Evolutionary conservation across 2,797 vertebrate species (phyloP).

Genomic region (Anguilla marmorata): DNA sequence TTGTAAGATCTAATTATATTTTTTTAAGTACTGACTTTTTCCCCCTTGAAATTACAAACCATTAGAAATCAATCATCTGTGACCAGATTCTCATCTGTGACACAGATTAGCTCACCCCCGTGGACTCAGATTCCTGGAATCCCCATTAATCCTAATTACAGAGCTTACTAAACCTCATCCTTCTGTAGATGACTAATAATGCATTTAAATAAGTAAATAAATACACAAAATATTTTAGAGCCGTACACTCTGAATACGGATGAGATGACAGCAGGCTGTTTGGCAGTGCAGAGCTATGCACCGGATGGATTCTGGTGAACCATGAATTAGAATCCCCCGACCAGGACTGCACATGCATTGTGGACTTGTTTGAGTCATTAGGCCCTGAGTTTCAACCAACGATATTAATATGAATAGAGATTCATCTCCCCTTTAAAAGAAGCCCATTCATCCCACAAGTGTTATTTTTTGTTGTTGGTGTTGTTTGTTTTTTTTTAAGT

Average conservation of each 20-base stretch:
- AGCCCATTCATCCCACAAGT: too few relatives aligned
- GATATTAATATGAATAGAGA: not conserved
- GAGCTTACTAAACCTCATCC: slow-evolving; percentile 16
- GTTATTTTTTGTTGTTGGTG: too few relatives aligned
- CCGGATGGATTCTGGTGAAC: not conserved
- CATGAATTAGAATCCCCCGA: not conserved
- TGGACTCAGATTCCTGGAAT: slow-evolving; percentile 26
- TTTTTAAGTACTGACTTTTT: slow-evolving; percentile 3
- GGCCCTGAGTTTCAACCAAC: not conserved
- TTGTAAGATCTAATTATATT: slow-evolving; percentile 19
- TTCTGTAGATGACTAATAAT: slow-evolving; percentile 16
- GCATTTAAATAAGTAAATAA: slow-evolving; percentile 9
- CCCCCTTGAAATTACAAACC: not conserved
- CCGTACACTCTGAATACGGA: not conserved
- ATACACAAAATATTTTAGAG: not conserved
- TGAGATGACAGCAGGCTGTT: slow-evolving; percentile 7
- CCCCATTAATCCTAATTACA: slow-evolving; percentile 34
- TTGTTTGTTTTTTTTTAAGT: too few relatives aligned
- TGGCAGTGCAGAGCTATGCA: not conserved
- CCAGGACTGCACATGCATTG: not conserved
- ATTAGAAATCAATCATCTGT: slow-evolving; percentile 22
- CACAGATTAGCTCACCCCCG: slow-evolving; percentile 5
- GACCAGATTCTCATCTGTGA: slow-evolving; percentile 23
- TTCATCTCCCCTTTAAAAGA: too few relatives aligned
- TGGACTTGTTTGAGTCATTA: not conserved